Conservation (phyloP, 2,888 invertebrate genomes). For the Micropterix aruncella region DNA sequence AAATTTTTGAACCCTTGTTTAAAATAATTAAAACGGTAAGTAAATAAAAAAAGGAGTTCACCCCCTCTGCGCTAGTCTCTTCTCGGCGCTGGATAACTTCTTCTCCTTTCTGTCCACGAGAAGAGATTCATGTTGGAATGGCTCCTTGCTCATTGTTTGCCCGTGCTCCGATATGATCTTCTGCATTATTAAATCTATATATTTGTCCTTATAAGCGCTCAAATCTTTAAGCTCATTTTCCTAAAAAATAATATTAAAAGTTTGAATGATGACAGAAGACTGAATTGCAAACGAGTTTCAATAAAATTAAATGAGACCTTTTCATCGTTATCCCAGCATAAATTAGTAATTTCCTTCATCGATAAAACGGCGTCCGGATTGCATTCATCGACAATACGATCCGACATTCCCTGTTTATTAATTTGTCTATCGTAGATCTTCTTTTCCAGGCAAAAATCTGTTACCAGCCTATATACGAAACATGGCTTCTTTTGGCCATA, state of each 20-base stretch:
- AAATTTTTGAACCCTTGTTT: no score
- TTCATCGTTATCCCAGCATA: conserved; percentile 83
- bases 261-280: no score
- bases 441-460: conserved; percentile 93
- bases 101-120: conserved; percentile 90
- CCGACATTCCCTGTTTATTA: conserved; percentile 96
- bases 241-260: conserved; percentile 16
- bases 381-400: conserved; percentile 95
- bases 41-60: no score
- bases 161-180: conserved; percentile 51
- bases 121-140: conserved; percentile 91
- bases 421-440: conserved; percentile 98
- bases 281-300: no score
- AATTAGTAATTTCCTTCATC: conserved; percentile 76
- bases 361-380: conserved; percentile 91
- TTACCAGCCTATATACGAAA: conserved; percentile 91
- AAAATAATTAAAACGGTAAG: no score
- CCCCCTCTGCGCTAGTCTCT: conserved; percentile 77
- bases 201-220: conserved; percentile 53
- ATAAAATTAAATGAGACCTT: conserved; percentile 20
- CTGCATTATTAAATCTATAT: conserved; percentile 71
- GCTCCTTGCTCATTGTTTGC: conserved; percentile 58
- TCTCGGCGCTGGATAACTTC: conserved; percentile 86
- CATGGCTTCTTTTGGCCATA: conserved; percentile 93
- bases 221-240: conserved; percentile 69